Evolutionary conservation across 2,888 invertebrate genomes (phyloP).

Genomic region (Metacarcinus magister): DNA sequence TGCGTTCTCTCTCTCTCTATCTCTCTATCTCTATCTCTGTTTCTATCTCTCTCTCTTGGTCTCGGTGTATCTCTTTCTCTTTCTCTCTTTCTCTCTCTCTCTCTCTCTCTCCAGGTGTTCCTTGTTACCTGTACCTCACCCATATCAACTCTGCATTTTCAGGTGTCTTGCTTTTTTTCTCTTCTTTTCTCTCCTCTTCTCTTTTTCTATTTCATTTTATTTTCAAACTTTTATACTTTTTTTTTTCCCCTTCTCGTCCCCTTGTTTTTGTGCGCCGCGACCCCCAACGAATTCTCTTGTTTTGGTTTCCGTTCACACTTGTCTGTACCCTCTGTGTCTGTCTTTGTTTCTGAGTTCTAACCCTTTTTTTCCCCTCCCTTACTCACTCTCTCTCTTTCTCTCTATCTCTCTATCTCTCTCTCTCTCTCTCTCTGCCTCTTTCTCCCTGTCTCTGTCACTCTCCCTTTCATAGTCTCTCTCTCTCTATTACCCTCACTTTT

Average conservation of each 20-base stretch:
- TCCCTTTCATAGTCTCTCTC: not conserved
- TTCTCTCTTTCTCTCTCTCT: not conserved
- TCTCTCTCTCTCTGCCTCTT: not conserved
- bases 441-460: not conserved
- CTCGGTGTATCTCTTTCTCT: not conserved
- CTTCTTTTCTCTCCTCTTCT: not conserved
- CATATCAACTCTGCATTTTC: constrained; percentile 28
- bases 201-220: not conserved
- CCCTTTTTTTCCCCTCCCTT: not conserved
- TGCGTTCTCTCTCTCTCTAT: not conserved
- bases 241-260: not conserved
- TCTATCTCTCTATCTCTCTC: not conserved
- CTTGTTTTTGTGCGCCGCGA: not conserved
- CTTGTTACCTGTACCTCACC: not conserved
- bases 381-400: not conserved
- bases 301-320: not conserved
- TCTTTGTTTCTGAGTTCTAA: not conserved
- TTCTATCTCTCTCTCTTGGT: not conserved
- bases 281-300: not conserved
- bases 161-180: constrained; percentile 1
- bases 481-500: too few relatives aligned
- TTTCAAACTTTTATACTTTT: too few relatives aligned
- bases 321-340: not conserved
- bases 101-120: not conserved
- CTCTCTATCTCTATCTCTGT: not conserved